These are phyloP conservation scores for Sylvia borin DNA, from an alignment of 2,797 vertebrate species.

Conservation along the genomic window DNA sequence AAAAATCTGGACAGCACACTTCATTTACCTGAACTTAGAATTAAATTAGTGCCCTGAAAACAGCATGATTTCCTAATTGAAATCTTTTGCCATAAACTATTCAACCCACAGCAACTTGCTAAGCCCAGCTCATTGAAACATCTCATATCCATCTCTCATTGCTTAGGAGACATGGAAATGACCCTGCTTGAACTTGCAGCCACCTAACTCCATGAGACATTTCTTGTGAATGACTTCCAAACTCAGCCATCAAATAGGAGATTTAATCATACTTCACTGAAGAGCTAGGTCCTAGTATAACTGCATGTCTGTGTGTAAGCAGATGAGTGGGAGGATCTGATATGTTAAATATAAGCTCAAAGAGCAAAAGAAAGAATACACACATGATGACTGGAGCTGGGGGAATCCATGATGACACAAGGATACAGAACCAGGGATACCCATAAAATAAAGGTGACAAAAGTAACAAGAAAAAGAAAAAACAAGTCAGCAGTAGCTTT, in stretches of 20 bases:
- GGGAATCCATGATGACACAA: background rate
- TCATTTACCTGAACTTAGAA: constrained; percentile 7
- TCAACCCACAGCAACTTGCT: background rate
- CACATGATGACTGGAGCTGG: background rate
- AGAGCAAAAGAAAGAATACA: background rate
- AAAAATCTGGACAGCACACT: background rate
- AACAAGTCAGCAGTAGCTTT: background rate
- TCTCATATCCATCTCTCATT: background rate
- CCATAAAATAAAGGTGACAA: background rate
- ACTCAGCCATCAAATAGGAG: background rate
- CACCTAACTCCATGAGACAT: background rate
- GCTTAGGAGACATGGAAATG: background rate
- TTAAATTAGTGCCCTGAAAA: background rate
- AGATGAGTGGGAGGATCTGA: background rate
- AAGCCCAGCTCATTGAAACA: background rate
- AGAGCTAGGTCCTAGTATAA: background rate
- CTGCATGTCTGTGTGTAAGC: background rate
- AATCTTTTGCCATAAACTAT: background rate
- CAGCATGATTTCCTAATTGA: background rate
- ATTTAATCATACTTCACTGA: background rate
- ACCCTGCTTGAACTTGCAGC: background rate
- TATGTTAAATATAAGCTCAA: background rate
- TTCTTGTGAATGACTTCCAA: constrained; percentile 6
- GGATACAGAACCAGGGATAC: background rate
- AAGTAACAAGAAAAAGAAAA: background rate